A percentile compares a stretch with the other conserved stretches of the same genome.
Conservation (phyloP, 2,113 vertebrate genomes). For the Daphoenositta chrysoptera region DNA sequence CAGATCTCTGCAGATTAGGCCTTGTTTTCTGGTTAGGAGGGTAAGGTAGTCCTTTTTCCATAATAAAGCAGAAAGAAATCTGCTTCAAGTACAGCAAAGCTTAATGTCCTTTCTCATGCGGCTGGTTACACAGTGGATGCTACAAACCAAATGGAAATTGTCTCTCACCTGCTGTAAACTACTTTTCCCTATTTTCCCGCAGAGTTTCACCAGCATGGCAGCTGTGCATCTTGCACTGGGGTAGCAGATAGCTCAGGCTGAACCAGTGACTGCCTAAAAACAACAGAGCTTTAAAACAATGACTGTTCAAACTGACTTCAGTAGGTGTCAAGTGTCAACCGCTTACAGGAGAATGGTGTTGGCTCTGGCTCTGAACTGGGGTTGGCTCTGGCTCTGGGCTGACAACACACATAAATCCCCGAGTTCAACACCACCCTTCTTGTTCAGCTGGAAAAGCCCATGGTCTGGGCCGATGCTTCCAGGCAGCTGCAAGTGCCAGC, state of each 20-base stretch:
- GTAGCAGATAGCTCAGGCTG: not conserved
- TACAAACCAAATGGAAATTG: not conserved
- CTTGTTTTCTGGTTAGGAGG: conserved; percentile 12
- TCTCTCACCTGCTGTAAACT: not conserved
- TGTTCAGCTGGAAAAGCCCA: not conserved
- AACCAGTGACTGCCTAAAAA: not conserved
- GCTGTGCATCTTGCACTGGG: not conserved
- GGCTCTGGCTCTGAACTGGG: conserved; percentile 1
- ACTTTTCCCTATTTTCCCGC: not conserved
- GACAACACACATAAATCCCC: not conserved
- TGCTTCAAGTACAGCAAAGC: not conserved
- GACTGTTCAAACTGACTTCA: conserved; percentile 8
- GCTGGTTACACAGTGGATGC: not conserved
- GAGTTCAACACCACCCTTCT: not conserved
- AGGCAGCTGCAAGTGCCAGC: not conserved
- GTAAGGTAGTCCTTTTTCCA: not conserved
- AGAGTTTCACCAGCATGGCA: not conserved
- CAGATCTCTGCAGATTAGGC: conserved; percentile 39
- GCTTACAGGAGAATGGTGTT: not conserved
- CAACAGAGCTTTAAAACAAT: conserved; percentile 30
- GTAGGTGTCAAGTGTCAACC: conserved; percentile 39
- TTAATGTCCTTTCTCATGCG: not conserved
- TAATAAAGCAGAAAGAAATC: not conserved
- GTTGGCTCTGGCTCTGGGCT: conserved; percentile 18
- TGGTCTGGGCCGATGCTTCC: not conserved